Evolutionary conservation across 2,797 vertebrate genomes (phyloP), one percentile per base, ranked within the genome.

Genomic region (Platalea minor): DNA sequence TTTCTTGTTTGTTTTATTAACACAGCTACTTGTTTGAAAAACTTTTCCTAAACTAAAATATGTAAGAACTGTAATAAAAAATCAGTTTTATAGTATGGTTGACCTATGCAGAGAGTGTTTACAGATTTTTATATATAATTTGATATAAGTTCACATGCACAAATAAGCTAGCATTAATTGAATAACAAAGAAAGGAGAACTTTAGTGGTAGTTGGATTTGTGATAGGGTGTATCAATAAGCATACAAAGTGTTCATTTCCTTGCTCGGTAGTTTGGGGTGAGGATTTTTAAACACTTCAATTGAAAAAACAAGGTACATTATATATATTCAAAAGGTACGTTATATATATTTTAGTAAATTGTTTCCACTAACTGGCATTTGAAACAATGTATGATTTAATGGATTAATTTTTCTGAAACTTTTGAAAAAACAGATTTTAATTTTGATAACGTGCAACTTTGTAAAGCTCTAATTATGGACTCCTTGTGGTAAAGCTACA

Each of bases 81-180:
- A 17, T 6, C 8, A 20, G 0, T 82, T 65, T 57, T 29, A 3
- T 31, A 2, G 4, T 29, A 2, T 21, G 9, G 9, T 19, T 93
- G 37, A 53, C 31, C 33, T 81, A 9, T 39, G 31, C 10, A 53
- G 45, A 60, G 14, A 1, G 0, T 2, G 0, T 28, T 74, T 46
- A 19, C 12, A 50, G 24, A 13, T 64, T 20, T 26, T 69, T 70
- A 12, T 39, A 6, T 70, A 10, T 15, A 4, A 26, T 69, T 61
- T 53, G 20, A 7, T 82, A 24, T 37, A 29, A 87, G 7, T 5
- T 45, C 50, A 64, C 9, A 33, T 50, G 37, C n/a, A 59, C 43
- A 72, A 88, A 59, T 37, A 21, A 29, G 17, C 7, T 61, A 37
- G 17, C 24, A 26, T 45, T 59, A 74, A 64, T 31, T 67, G 25